Conservation (phyloP, 1,140 invertebrate species). For the Schmidtea mediterranea region DNA sequence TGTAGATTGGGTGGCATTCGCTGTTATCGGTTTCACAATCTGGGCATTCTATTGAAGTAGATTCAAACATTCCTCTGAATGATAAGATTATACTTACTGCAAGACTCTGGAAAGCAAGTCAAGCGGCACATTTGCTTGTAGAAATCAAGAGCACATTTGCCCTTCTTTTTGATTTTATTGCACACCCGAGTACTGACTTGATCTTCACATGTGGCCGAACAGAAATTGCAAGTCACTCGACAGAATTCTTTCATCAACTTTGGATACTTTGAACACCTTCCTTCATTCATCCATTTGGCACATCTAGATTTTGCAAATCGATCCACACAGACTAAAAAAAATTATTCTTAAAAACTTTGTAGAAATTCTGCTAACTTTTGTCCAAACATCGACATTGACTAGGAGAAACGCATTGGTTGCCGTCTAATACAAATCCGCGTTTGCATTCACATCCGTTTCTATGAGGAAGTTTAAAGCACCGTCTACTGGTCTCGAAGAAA, state of each 20-base stretch:
- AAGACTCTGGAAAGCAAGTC: background rate
- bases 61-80: no score
- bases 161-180: background rate
- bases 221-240: background rate
- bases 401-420: slow-evolving; percentile 2
- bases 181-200: background rate
- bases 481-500: slow-evolving; percentile 2
- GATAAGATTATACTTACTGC: no score
- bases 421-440: slow-evolving; percentile 3
- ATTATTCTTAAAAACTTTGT: no score
- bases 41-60: no score
- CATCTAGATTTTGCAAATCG: background rate
- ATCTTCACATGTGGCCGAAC: background rate
- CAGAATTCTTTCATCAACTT: slow-evolving; percentile 2
- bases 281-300: background rate
- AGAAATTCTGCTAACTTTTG: no score
- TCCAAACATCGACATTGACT: slow-evolving; percentile 4
- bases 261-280: slow-evolving; percentile 3
- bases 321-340: background rate
- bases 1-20: no score
- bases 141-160: slow-evolving; percentile 3
- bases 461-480: slow-evolving; percentile 1
- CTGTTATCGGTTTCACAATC: no score
- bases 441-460: slow-evolving; percentile 4
- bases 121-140: background rate